These are phyloP conservation scores for Danio choprae DNA, from an alignment of 2,797 vertebrate genomes.

Conservation along the genomic window DNA sequence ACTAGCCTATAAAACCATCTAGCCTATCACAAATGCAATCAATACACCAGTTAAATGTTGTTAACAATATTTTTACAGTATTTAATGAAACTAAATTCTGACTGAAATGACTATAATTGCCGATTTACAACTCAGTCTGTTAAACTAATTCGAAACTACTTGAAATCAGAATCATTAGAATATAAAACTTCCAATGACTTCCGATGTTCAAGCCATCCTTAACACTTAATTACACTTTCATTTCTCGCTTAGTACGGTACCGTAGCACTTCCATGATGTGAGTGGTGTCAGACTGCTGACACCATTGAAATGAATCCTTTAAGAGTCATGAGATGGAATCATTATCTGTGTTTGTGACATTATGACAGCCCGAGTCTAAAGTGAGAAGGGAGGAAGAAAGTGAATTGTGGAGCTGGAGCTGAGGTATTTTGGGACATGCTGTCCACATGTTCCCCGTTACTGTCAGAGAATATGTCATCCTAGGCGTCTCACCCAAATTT, in stretches of 20 bases:
- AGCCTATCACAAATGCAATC: too few relatives aligned
- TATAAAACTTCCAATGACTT: background rate
- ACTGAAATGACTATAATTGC: background rate
- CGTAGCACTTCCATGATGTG: background rate
- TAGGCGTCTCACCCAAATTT: constrained; percentile 10
- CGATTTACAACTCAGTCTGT: background rate
- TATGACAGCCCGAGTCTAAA: constrained; percentile 11
- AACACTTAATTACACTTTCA: background rate
- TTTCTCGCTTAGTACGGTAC: background rate
- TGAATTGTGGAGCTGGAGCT: constrained; percentile 7
- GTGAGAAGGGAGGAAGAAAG: constrained; percentile 12
- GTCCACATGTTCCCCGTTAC: constrained; percentile 11
- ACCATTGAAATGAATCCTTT: background rate
- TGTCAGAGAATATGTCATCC: constrained; percentile 9
- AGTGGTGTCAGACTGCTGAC: background rate
- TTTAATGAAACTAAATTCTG: background rate
- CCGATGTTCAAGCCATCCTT: too few relatives aligned
- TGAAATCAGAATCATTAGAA: background rate
- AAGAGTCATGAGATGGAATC: background rate
- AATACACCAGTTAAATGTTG: background rate
- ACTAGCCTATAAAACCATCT: too few relatives aligned
- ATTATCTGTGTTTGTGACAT: constrained; percentile 8
- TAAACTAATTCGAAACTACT: background rate
- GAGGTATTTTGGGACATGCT: constrained; percentile 2
- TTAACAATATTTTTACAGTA: background rate